Evolutionary conservation across 2,797 vertebrate genomes (phyloP).

Genomic region (Oreortyx pictus): DNA sequence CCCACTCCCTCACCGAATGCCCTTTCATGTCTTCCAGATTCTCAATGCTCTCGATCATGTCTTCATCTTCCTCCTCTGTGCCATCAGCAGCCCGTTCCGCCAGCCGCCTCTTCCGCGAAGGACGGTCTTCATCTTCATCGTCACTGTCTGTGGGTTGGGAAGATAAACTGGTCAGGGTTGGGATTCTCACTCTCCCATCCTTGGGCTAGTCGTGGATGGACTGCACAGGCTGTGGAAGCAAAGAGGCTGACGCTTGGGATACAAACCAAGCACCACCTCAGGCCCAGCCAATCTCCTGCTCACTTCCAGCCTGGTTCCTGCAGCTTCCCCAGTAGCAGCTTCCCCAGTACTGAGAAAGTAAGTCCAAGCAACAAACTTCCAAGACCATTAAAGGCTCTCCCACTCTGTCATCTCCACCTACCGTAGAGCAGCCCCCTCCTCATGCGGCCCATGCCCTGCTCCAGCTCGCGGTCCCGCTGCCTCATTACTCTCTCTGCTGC

Average conservation of each 20-base stretch:
- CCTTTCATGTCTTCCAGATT: slow-evolving; percentile 99
- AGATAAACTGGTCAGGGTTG: background rate
- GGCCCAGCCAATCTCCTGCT: background rate
- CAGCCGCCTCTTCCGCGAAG: slow-evolving; percentile 86
- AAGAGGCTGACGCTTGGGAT: background rate
- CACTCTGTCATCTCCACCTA: slow-evolving; percentile 38
- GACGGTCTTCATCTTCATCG: slow-evolving; percentile 94
- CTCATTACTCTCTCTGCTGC: slow-evolving; percentile 92
- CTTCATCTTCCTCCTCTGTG: slow-evolving; percentile 87
- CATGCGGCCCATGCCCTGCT: slow-evolving; percentile 86
- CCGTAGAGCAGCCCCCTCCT: slow-evolving; percentile 90
- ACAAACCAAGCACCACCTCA: background rate
- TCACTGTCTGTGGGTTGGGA: slow-evolving; percentile 86
- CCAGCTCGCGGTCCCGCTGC: slow-evolving; percentile 88
- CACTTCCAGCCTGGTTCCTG: background rate
- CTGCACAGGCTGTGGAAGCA: background rate
- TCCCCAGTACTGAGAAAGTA: background rate
- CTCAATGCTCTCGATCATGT: slow-evolving; percentile 99
- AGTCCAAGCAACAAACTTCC: background rate
- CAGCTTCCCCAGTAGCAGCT: background rate
- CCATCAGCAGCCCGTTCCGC: slow-evolving; percentile 92
- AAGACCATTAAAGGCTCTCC: background rate
- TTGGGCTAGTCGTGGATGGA: background rate
- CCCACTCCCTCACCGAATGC: slow-evolving; percentile 96
- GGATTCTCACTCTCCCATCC: background rate